Evolutionary conservation across 2,888 invertebrate genomes (phyloP), one percentile per base, ranked within the genome.

Genomic region (Euplexia lucipara): DNA sequence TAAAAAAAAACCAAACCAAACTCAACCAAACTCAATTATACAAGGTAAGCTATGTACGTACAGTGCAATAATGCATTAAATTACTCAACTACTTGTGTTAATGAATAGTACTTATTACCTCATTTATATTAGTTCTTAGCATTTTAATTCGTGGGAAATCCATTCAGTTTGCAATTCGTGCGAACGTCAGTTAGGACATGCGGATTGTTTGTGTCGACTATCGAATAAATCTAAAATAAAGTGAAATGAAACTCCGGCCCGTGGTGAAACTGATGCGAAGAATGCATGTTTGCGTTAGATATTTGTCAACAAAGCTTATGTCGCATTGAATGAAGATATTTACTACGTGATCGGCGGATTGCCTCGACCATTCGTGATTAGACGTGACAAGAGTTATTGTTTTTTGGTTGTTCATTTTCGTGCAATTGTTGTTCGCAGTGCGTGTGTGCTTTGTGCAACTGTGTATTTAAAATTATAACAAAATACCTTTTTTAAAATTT

Each of bases 231-330:
- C 34, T 56, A 30, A 73, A 64, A 53, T 66, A 57, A 53, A 63
- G 59, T 61, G 47, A 62, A 69, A 60, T 59, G 8, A 34, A 63
- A 66, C 53, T 51, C 61, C 26, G 47, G 52, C 30, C 34, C 59
- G 51, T 30, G 62, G 68, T 81, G 79, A 80, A 81, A 74, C 74
- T 83, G 77, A 78, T 78, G 78, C 65, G 75, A 88, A 85, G 88
- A 89, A 91, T 90, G 88, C 83, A 68, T 89, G 86, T 90, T 90
- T 88, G 79, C 79, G 71, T 80, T 78, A 82, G 77, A 78, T 92
- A 88, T 92, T 93, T 92, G 88, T 91, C 90, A 92, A 93, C 90
- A 92, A 83, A 73, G 73, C 81, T 81, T 84, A 80, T 86, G 83
- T 83, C 77, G 81, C 83, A 82, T 83, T 86, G 77, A 88, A 87